Conservation (phyloP, 2,797 vertebrate genomes). For the Sebastes cheni region DNA sequence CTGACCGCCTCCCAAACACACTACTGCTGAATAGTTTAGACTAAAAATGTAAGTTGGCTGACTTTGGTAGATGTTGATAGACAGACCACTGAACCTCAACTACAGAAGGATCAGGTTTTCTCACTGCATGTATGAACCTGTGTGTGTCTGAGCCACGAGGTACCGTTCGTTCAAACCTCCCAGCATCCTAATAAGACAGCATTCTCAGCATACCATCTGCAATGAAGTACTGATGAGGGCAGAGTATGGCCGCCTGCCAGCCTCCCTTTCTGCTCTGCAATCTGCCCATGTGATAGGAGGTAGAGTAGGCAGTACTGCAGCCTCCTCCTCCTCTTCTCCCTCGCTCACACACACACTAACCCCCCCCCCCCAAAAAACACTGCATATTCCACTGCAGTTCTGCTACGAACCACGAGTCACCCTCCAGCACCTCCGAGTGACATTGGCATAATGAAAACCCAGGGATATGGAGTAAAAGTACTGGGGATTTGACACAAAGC, state of each 20-base stretch:
- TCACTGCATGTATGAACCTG: not conserved
- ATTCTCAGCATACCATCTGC: constrained; percentile 82
- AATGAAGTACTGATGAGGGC: constrained; percentile 73
- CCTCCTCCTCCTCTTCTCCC: constrained; percentile 59
- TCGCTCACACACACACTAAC: constrained; percentile 43
- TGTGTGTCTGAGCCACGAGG: constrained; percentile 20
- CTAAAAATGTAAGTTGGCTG: not conserved
- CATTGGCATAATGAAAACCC: constrained; percentile 74
- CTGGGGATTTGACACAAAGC: constrained; percentile 70
- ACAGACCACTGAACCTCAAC: not conserved
- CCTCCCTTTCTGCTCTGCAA: constrained; percentile 78
- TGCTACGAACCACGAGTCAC: constrained; percentile 70
- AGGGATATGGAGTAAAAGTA: constrained; percentile 63
- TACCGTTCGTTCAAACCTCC: constrained; percentile 21
- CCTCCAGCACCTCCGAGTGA: constrained; percentile 66
- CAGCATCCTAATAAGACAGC: constrained; percentile 65
- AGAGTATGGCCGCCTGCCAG: constrained; percentile 77
- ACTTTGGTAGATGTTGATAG: not conserved
- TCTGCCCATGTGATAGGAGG: constrained; percentile 77
- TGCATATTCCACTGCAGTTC: constrained; percentile 74
- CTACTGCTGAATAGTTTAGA: not conserved
- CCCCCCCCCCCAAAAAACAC: constrained; percentile 54
- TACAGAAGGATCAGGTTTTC: constrained; percentile 1
- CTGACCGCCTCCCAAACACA: not conserved
- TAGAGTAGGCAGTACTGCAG: constrained; percentile 73